These are phyloP conservation scores for Coccyzus lansbergi DNA, from an alignment of 2,797 vertebrate genomes.

Conservation along the genomic window DNA sequence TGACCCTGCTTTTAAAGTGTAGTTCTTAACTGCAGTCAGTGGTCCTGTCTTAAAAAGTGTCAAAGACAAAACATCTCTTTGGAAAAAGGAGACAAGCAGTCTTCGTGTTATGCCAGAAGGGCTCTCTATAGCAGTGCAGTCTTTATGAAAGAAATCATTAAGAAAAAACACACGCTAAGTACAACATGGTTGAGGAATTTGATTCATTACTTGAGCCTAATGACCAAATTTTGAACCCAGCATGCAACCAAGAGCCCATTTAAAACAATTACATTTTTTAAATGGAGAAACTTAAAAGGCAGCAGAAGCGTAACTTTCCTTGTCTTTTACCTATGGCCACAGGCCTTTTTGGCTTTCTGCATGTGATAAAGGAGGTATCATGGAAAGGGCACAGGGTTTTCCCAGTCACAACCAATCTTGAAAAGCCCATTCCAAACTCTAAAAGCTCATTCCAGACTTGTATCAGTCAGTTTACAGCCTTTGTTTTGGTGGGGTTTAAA, in stretches of 20 bases:
- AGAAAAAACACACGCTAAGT: constrained; percentile 12
- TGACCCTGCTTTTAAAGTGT: background rate
- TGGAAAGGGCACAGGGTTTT: background rate
- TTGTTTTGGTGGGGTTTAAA: background rate
- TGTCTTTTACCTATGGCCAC: background rate
- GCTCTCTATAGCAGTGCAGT: background rate
- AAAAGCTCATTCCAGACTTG: background rate
- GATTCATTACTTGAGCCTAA: constrained; percentile 56
- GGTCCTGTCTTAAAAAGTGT: background rate
- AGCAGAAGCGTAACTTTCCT: background rate
- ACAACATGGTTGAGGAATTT: constrained; percentile 56
- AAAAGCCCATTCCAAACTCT: background rate
- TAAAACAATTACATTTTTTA: constrained; percentile 45
- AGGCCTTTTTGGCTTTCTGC: background rate
- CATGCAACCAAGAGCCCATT: constrained; percentile 1
- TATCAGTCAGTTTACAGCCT: background rate
- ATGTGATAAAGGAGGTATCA: background rate
- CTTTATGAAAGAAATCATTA: constrained; percentile 28
- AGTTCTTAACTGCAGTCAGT: background rate
- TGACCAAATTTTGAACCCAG: constrained; percentile 58
- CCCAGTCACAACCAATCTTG: background rate
- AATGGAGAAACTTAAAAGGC: constrained; percentile 45
- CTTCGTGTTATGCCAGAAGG: background rate
- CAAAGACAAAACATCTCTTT: background rate
- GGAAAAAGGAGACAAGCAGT: background rate